Conservation (phyloP, 2,888 invertebrate species). For the Aspidapion aeneum region DNA sequence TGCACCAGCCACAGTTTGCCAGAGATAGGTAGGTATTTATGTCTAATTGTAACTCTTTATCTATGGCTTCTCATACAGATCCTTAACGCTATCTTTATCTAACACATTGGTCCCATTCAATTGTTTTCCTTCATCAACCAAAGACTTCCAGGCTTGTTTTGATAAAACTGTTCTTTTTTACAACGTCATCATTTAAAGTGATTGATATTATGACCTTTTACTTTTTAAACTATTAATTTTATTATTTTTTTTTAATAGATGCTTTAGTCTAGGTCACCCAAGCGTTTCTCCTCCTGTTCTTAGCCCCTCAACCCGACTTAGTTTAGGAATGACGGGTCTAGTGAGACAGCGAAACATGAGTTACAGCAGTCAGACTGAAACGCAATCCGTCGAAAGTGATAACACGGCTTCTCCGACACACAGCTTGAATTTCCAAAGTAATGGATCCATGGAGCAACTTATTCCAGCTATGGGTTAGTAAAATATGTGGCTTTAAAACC, state of each 20-base stretch:
- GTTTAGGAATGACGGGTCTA: constrained; percentile 56
- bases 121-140: no score
- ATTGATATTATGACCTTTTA: no score
- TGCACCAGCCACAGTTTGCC: constrained; percentile 33
- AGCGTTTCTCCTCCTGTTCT: constrained; percentile 52
- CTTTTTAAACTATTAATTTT: no score
- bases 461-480: constrained; percentile 41
- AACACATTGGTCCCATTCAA: no score
- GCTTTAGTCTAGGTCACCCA: constrained; percentile 59
- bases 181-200: no score
- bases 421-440: constrained; percentile 49
- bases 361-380: constrained; percentile 71
- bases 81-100: no score
- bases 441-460: constrained; percentile 54
- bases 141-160: no score
- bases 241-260: constrained; percentile 55
- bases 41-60: constrained; percentile 27
- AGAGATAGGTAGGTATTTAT: constrained; percentile 25
- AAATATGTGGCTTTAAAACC: no score
- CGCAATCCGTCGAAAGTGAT: constrained; percentile 60
- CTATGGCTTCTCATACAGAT: no score
- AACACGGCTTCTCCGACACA: constrained; percentile 47
- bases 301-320: constrained; percentile 61
- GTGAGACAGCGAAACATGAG: constrained; percentile 55
- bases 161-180: no score